Evolutionary conservation across 2,113 vertebrate species (phyloP), one percentile per base, ranked within the genome.

Genomic region (Vidua macroura): DNA sequence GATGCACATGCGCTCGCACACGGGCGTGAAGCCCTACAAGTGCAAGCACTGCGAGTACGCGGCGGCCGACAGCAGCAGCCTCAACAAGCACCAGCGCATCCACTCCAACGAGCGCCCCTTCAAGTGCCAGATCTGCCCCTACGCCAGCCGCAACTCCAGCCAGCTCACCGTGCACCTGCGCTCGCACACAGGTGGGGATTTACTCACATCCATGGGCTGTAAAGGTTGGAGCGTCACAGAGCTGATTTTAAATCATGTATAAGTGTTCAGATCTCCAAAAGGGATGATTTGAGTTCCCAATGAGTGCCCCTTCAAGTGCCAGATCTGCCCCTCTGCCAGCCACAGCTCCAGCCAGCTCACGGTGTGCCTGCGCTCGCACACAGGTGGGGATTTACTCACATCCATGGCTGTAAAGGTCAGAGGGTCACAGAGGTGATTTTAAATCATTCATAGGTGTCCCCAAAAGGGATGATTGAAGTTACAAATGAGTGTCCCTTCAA

Each of bases 101-200:
- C 99, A 99, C 96, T 99, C 98, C 0, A 98, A 99, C 2, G 99
- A 99, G 86, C 98, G 99, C 20, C 99, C 99, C 30, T 99, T 99
- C 81, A 99, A 99, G 53, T 99, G 99, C 94, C 99, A 99, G 98
- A 99, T 99, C 97, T 99, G 99, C 77, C 99, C 99, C 4, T 99
- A 99, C 0, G 99, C 99, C 92, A 99, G 99, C 97, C 98, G 98
- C 92, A 99, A 99, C 98, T 99, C 99, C 85, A 99, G 99, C 98
- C 99, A 99, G 95, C 99, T 99, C 81, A 99, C 99, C 2, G 99
- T 99, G 18, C 99, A 99, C 94, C 98, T 99, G 35, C 98, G 99
- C 56, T 99, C 99, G 0, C 99, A 99, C 98, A 98, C 98, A 4
- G 98, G 98, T 82, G 63, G 15, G 75, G 1, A 1, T 2, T 3